phyloP scores from a whole-genome alignment of 2,888 invertebrate species.

The Andrena hattorfiana region DNA sequence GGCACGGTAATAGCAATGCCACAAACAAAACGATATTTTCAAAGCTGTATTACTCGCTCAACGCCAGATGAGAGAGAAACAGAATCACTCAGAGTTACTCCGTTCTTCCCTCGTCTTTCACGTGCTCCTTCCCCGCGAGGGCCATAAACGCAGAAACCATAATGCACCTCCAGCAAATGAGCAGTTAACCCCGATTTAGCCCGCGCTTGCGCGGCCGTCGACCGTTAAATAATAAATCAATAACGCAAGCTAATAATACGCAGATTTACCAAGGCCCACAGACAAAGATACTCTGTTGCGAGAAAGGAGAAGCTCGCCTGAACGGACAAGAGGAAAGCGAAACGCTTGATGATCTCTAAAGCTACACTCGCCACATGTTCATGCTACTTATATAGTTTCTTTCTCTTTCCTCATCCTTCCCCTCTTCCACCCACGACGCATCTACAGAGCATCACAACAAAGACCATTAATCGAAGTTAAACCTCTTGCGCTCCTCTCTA shows the following conservation, averaged over 20 bases:
- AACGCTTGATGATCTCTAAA: slow-evolving; percentile 20
- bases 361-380: slow-evolving; percentile 72
- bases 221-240: slow-evolving; percentile 80
- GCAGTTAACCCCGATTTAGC: slow-evolving; percentile 81
- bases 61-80: neutral
- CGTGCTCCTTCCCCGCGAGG: slow-evolving; percentile 41
- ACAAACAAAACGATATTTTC: neutral
- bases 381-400: slow-evolving; percentile 64
- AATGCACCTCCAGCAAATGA: slow-evolving; percentile 75
- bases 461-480: too few species aligned
- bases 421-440: neutral
- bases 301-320: neutral
- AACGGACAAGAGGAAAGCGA: slow-evolving; percentile 1
- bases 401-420: slow-evolving; percentile 49
- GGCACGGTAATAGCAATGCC: neutral
- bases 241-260: slow-evolving; percentile 76
- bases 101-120: slow-evolving; percentile 40
- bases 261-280: slow-evolving; percentile 62
- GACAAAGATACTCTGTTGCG: slow-evolving; percentile 51
- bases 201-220: slow-evolving; percentile 68
- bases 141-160: slow-evolving; percentile 67
- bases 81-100: slow-evolving; percentile 22
- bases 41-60: slow-evolving; percentile 17
- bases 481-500: too few species aligned
- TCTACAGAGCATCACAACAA: neutral